Evolutionary conservation across 2,888 invertebrate genomes (phyloP), one percentile per base, ranked within the genome.

Genomic region (Elmis aenea): DNA sequence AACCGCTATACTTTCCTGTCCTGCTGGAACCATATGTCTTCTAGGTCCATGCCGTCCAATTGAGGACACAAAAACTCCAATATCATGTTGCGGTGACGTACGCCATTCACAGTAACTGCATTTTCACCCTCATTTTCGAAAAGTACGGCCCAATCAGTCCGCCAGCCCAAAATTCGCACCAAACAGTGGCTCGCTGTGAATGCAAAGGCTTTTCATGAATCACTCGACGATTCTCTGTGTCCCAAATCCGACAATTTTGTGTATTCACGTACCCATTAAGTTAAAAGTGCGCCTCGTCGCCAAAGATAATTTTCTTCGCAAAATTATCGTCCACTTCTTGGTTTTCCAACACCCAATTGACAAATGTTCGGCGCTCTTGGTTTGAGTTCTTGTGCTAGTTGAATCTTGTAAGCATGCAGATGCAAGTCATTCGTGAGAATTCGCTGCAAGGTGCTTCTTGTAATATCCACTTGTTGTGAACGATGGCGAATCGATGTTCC

Each of bases 151-250:
- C 32, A 38, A 36, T 37, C 14, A 37, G 12, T 13, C 38, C 38
- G 26, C 26, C 26, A 26, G 18, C 18, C 53, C 55, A 60, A 46
- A 65, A 59, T 38, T 54, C 57, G 33, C 61, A 64, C 55, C 61
- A 64, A 54, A 58, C 58, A 42, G 59, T 61, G 16, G 52, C 42
- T 52, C 46, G 51, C 52, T 54, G 42, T 41, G 58, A 54, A 54
- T 58, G 51, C 47, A 62, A 45, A 38, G 46, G 50, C 41, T 42
- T 48, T 33, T 61, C 54, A 21, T 44, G 22, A 45, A 51, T 43
- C 26, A 32, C 48, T 35, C 36, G 47, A 31, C 56, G 55, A 39
- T 59, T 54, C 30, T 57, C 47, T 16, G 29, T 11, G 26, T 46
- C 49, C 57, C 48, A 53, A 45, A 55, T 52, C 9, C 54, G 49